Evolutionary conservation across 2,113 vertebrate species (phyloP), one percentile per base, ranked within the genome.

Genomic region (Perognathus longimembris): DNA sequence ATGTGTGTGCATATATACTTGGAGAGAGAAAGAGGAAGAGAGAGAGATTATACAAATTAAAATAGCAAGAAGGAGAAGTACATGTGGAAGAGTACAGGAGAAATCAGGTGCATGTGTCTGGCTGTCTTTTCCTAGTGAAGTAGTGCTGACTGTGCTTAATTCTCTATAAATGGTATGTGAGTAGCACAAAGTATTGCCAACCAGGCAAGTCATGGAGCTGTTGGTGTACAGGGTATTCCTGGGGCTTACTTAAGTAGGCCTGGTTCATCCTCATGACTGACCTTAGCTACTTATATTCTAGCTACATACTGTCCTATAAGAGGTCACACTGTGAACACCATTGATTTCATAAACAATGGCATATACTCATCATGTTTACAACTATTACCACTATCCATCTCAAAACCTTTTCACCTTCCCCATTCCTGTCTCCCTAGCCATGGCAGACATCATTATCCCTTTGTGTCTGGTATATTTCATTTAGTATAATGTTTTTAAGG

Each of bases 31-130:
- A 54, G 50, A 54, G 50, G 15, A 18, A 54, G 14, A 18, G 50
- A 54, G 61, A 92, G 67, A 75, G 84, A 92, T 14, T 54, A 57
- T 45, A 40, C 30, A 75, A 34, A 61, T 66, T 93, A 82, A 93
- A 77, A 63, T 79, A 45, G 5, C 34, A 70, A 70, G 42, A 85
- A n/a, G 34, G 20, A 63, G 86, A 80, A 15, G 22, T 64, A 18
- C 34, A 7, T 74, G 10, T n/a, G 17, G 7, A 90, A 34, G 78
- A 74, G 42, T 76, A n/a, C n/a, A 38, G 32, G 69, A 77, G 79
- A 77, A 88, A 24, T 18, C 38, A 77, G 32, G n/a, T 34, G 20
- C 12, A 12, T 66, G 21, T 1, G 6, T 73, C n/a, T 9, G 38
- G 59, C 8, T 79, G 57, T 84, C 32, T 34, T 80, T 40, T 69